phyloP scores from a whole-genome alignment of 1,140 invertebrate species.

The Trichonephila inaurata region DNA sequence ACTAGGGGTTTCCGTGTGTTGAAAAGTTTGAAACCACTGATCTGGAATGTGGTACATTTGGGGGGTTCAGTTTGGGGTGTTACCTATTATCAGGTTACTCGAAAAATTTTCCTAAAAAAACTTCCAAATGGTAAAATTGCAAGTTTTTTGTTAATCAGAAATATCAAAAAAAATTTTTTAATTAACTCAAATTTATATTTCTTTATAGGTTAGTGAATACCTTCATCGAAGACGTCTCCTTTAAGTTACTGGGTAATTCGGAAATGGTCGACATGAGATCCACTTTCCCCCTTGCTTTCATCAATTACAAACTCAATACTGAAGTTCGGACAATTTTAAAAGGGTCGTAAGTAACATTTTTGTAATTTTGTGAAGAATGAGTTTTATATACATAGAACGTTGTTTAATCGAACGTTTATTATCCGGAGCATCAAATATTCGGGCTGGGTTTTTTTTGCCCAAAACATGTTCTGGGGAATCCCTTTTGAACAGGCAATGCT shows the following conservation, averaged over 20 bases:
- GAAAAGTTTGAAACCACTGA: no score
- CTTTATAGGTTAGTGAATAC: slow-evolving; percentile 7
- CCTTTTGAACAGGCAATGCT: no score
- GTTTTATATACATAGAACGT: no score
- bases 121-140: background rate
- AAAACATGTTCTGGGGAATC: no score
- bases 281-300: slow-evolving; percentile 24
- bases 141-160: no score
- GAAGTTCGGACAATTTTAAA: slow-evolving; percentile 37
- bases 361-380: background rate
- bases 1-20: no score
- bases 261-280: background rate
- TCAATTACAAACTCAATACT: slow-evolving; percentile 45
- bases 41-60: no score
- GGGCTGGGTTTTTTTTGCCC: no score
- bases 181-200: background rate
- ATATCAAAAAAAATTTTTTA: background rate
- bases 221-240: slow-evolving; percentile 17
- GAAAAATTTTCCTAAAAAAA: background rate
- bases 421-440: no score
- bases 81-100: no score
- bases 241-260: slow-evolving; percentile 41
- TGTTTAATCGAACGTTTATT: no score
- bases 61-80: no score
- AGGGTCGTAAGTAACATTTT: slow-evolving; percentile 21